phyloP scores from a whole-genome alignment of 2,797 vertebrate genomes.

The Tinamus major region DNA sequence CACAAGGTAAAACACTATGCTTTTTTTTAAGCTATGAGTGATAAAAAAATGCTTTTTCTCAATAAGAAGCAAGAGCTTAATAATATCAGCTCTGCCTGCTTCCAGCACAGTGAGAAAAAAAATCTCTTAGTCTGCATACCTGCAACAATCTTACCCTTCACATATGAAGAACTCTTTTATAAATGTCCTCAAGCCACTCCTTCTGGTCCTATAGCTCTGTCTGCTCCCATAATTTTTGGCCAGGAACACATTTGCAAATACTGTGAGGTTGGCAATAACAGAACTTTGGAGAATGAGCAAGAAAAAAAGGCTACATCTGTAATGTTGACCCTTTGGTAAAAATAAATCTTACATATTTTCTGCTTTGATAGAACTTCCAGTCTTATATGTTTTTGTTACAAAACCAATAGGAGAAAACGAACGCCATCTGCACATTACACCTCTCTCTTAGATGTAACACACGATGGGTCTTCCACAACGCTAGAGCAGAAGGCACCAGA shows the following conservation, averaged over 20 bases:
- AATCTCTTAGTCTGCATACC: background rate
- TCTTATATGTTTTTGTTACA: background rate
- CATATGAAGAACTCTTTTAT: background rate
- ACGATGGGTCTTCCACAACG: conserved; percentile 8
- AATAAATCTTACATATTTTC: background rate
- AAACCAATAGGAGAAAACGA: background rate
- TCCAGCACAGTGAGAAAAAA: background rate
- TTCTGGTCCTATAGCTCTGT: background rate
- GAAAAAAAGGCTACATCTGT: background rate
- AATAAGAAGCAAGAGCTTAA: background rate
- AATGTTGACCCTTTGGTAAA: background rate
- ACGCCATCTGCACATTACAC: conserved; percentile 24
- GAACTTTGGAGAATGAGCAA: accelerated
- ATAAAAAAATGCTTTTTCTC: background rate
- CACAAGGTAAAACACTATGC: background rate
- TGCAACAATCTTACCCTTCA: background rate
- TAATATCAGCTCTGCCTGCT: background rate
- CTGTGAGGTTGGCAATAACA: background rate
- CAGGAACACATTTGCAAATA: background rate
- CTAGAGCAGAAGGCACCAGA: conserved; percentile 33
- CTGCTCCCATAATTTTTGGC: background rate
- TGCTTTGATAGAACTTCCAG: background rate
- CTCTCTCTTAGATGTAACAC: background rate
- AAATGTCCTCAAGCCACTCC: background rate
- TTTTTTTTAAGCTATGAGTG: background rate